Conservation (phyloP, 2,113 vertebrate genomes). For the Pterocles burchelli region DNA sequence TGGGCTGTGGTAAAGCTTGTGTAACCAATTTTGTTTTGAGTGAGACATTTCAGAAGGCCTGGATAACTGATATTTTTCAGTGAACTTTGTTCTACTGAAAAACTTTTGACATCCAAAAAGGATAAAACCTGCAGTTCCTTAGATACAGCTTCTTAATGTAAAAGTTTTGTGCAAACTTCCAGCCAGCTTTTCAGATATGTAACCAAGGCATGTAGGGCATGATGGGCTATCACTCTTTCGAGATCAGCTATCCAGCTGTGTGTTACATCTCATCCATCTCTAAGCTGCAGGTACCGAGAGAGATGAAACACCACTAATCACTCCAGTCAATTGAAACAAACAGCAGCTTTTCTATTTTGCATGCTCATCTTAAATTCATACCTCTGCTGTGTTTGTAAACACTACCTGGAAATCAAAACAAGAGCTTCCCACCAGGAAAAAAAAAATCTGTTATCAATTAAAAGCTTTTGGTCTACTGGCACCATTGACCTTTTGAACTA, state of each 20-base stretch:
- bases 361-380: slow-evolving; percentile 15
- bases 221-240: neutral
- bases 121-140: neutral
- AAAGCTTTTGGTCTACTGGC: neutral
- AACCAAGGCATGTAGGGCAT: neutral
- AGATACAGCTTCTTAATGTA: neutral
- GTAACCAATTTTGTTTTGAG: neutral
- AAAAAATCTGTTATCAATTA: neutral
- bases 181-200: neutral
- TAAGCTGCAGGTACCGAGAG: neutral
- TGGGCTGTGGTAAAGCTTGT: neutral
- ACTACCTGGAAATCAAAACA: slow-evolving; percentile 1
- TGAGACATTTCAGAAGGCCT: neutral
- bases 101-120: neutral
- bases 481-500: neutral
- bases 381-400: neutral
- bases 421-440: neutral
- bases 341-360: slow-evolving; percentile 10
- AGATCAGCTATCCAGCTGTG: slow-evolving; percentile 35
- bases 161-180: neutral
- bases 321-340: neutral
- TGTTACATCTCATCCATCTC: slow-evolving; percentile 9
- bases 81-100: neutral
- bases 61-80: neutral
- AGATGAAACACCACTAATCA: slow-evolving; percentile 37